These are phyloP conservation scores for Himalopsyche anomala DNA, from an alignment of 2,888 invertebrate species.

Conservation along the genomic window DNA sequence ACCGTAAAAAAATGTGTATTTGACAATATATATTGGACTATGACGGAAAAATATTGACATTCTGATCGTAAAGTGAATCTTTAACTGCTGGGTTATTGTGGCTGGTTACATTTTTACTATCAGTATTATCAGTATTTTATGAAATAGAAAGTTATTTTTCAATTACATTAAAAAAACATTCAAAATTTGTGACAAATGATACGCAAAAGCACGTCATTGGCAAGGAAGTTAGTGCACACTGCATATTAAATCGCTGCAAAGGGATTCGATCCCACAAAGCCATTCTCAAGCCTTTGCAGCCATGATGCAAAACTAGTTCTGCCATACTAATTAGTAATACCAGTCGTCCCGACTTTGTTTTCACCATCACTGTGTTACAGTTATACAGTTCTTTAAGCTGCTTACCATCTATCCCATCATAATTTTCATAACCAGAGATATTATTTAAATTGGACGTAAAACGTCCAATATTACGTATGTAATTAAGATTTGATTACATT, in stretches of 20 bases:
- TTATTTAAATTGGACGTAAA: conserved; percentile 3
- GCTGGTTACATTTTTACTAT: too few species aligned
- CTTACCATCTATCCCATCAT: background rate
- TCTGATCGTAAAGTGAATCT: too few species aligned
- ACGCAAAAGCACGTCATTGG: background rate
- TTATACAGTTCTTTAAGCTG: background rate
- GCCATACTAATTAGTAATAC: conserved; percentile 26
- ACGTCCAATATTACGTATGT: background rate
- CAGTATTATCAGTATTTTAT: too few species aligned
- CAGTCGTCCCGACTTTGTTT: background rate
- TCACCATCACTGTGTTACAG: background rate
- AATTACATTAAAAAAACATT: too few species aligned
- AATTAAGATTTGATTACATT: background rate
- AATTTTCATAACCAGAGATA: background rate
- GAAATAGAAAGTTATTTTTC: too few species aligned
- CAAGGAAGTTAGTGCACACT: background rate
- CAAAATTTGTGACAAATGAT: too few species aligned
- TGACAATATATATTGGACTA: too few species aligned
- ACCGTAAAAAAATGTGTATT: too few species aligned
- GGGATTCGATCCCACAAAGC: conserved; percentile 20
- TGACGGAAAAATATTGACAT: too few species aligned
- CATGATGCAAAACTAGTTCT: background rate
- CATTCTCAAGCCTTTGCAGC: conserved; percentile 19
- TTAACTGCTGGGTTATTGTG: too few species aligned
- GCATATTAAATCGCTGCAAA: background rate